Base-by-base conservation (phyloP, 2,888 invertebrate genomes). In the Morpho achilles region DNA sequence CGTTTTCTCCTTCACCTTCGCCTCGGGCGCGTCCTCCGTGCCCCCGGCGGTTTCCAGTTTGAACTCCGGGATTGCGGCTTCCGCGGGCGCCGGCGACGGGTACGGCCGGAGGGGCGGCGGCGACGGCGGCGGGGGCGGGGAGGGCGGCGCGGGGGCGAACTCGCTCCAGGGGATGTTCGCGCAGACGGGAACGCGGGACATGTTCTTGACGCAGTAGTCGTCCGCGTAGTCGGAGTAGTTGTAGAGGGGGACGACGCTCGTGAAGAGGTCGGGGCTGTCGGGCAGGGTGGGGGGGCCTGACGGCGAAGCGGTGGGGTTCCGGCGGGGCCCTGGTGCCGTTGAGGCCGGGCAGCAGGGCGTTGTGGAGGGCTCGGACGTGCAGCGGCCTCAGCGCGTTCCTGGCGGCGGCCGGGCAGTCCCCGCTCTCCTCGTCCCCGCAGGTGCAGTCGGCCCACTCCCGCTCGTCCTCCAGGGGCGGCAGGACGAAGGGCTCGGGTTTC, bases 271-370 rank as follows among this genome's bases (percentile, higher is more conserved):
- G n/a, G 82, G 74, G 3, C 67, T 63, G 9, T 76, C 79, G 23
- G 79, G 73, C 63, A 77, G 69, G 9, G 66, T 66, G 8, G 82
- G 79, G 79, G 4, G 75, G 69, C 1, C 89, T 74, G n/a, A 84
- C 92, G 74, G 82, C 82, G 82, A 76, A 82, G 63, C 70, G 75
- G 71, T 84, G 86, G 40, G 84, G 85, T 51, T 74, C 68, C 22
- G 81, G 66, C 0, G 86, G 87, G 2, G 89, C 89, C 22, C 91
- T 85, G 61, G 92, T 93, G 65, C 93, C 94, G 77, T 93, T 94
- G 52, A 94, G 82, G 62, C 93, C 93, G 53, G 92, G 89, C 66
- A 93, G 80, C 63, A 76, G 83, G 46, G 80, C 84, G 74, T 92
- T 82, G 75, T 93, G 93, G 58, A 93, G 80, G 58, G 90, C 86